phyloP scores from a whole-genome alignment of 1,140 invertebrate genomes.

The Lysiphlebus fabarum region DNA sequence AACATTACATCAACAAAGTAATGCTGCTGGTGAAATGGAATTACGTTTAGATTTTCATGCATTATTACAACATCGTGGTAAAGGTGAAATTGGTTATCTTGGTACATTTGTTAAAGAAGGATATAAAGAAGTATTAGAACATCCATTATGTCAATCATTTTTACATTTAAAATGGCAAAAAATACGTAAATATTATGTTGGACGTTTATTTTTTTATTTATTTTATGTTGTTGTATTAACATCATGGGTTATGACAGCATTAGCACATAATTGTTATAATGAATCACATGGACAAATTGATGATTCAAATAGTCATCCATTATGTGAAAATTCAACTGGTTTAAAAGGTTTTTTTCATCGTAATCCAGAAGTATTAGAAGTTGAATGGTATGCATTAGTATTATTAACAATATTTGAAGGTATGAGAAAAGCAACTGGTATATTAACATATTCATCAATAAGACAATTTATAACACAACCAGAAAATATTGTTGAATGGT shows the following conservation, averaged over 20 bases:
- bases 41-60: conserved; percentile 77
- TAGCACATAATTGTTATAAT: conserved; percentile 78
- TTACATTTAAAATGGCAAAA: conserved; percentile 84
- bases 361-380: conserved; percentile 70
- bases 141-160: conserved; percentile 80
- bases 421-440: conserved; percentile 71
- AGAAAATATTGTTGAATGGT: conserved; percentile 83
- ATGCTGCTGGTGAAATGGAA: conserved; percentile 74
- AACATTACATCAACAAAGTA: conserved; percentile 73
- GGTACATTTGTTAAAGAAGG: conserved; percentile 81
- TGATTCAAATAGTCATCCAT: conserved; percentile 27
- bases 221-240: conserved; percentile 76
- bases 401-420: conserved; percentile 73
- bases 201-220: conserved; percentile 73
- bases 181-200: conserved; percentile 83
- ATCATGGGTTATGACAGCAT: conserved; percentile 70
- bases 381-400: conserved; percentile 75
- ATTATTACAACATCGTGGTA: conserved; percentile 73
- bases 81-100: conserved; percentile 75
- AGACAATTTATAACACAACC: conserved; percentile 76
- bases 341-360: conserved; percentile 67
- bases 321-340: conserved; percentile 72
- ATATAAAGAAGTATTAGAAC: conserved; percentile 76
- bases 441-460: conserved; percentile 71
- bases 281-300: conserved; percentile 48